Evolutionary conservation across 2,113 vertebrate species (phyloP).

Genomic region (Cettia cetti): DNA sequence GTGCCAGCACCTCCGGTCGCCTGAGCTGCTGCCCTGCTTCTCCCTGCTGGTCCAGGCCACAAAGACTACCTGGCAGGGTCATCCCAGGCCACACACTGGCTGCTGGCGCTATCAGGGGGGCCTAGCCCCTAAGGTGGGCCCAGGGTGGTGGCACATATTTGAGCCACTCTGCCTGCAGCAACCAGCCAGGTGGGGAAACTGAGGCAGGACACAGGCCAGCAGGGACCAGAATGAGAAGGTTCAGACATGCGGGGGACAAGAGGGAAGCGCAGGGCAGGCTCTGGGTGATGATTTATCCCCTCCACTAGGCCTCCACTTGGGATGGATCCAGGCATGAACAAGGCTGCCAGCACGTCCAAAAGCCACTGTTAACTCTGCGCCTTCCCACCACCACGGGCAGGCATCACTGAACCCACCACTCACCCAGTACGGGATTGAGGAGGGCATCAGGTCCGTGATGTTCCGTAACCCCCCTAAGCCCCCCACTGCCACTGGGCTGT

Average conservation of each 20-base stretch:
- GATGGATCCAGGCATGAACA: constrained; percentile 26
- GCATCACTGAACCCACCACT: background rate
- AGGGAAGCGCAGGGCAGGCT: background rate
- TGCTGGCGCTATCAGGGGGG: background rate
- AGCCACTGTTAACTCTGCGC: constrained; percentile 1
- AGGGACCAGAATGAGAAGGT: background rate
- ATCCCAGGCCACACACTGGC: background rate
- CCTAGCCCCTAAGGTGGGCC: background rate
- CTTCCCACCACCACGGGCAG: background rate
- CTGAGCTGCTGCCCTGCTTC: background rate
- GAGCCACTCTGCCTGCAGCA: background rate
- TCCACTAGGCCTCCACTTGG: constrained; percentile 39
- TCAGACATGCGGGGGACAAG: background rate
- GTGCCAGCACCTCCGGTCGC: background rate
- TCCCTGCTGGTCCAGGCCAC: background rate
- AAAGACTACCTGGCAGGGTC: background rate
- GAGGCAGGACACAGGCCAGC: background rate
- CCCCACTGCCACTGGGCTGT: background rate
- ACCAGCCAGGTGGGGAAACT: background rate
- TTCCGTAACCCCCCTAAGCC: background rate
- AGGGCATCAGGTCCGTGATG: accelerated
- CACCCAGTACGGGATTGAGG: accelerated
- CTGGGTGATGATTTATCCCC: constrained; percentile 42
- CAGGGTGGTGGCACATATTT: accelerated
- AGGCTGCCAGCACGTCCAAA: constrained; percentile 41